Percentiles rank a stretch among this genome's conserved stretches.
Evolutionary conservation across 2,113 vertebrate genomes (phyloP).

Genomic region (Paracanthobrama guichenoti): DNA sequence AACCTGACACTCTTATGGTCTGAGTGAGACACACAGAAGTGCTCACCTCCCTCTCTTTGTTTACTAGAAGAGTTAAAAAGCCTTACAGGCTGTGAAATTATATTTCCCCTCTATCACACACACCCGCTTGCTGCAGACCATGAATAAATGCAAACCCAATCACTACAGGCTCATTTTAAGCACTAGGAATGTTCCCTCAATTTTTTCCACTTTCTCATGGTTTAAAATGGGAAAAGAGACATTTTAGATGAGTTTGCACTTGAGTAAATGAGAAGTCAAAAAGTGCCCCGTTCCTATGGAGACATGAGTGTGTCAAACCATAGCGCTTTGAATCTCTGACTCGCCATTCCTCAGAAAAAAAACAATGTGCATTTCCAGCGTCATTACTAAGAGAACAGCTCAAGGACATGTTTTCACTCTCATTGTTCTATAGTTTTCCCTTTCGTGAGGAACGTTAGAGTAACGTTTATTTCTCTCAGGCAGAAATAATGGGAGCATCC

Average conservation of each 20-base stretch:
- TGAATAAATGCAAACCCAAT: conserved; percentile 62
- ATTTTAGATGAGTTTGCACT: conserved; percentile 25
- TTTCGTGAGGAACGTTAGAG: background rate
- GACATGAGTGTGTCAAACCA: background rate
- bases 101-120: conserved; percentile 65
- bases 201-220: background rate
- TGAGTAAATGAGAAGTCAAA: conserved; percentile 27
- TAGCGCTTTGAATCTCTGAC: background rate
- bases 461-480: background rate
- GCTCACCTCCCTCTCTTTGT: conserved; percentile 55
- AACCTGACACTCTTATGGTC: conserved; percentile 36
- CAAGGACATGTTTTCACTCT: conserved; percentile 23
- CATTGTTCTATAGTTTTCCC: conserved; percentile 34
- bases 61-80: conserved; percentile 62
- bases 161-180: conserved; percentile 69
- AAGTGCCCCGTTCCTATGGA: conserved; percentile 22
- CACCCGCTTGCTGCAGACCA: conserved; percentile 46
- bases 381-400: conserved; percentile 35
- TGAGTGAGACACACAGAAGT: conserved; percentile 39
- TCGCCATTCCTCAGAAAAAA: conserved; percentile 8
- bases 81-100: conserved; percentile 75
- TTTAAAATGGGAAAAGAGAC: background rate
- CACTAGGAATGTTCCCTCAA: conserved; percentile 45
- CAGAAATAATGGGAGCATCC: conserved; percentile 21
- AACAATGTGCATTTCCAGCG: conserved; percentile 20